Evolutionary conservation across 2,888 invertebrate genomes (phyloP).

Genomic region (Acheta domesticus): DNA sequence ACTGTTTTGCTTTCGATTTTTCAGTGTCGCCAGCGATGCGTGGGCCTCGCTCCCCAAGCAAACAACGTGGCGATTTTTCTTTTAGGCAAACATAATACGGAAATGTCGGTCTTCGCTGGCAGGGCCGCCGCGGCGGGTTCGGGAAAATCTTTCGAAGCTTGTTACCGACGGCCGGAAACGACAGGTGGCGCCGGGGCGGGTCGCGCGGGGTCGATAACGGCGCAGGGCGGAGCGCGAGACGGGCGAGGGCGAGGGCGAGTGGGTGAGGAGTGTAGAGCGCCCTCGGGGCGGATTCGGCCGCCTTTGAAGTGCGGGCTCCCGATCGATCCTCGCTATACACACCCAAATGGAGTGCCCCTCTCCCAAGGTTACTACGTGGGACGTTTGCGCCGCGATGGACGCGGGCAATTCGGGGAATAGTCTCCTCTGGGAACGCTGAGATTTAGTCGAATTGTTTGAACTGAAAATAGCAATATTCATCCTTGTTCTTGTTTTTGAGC

Average conservation of each 20-base stretch:
- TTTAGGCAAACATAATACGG: constrained; percentile 18
- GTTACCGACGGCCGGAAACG: background rate
- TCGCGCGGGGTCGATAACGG: background rate
- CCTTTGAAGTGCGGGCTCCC: too few relatives aligned
- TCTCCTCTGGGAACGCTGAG: too few relatives aligned
- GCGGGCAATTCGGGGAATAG: too few relatives aligned
- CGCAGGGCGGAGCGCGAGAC: background rate
- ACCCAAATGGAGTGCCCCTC: too few relatives aligned
- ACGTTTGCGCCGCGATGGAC: too few relatives aligned
- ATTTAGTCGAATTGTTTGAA: too few relatives aligned
- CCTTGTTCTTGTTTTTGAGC: too few relatives aligned
- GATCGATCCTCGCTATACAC: too few relatives aligned
- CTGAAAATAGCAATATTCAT: too few relatives aligned
- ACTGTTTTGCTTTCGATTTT: background rate
- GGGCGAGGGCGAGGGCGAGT: background rate
- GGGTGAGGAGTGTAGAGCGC: too few relatives aligned
- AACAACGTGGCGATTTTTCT: constrained; percentile 18
- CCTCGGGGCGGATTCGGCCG: too few relatives aligned
- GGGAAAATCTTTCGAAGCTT: constrained; percentile 5
- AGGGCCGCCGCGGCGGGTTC: background rate
- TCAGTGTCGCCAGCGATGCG: background rate
- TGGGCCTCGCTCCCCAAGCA: background rate
- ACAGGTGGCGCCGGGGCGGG: background rate
- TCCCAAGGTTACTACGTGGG: too few relatives aligned
- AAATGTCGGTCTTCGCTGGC: background rate